Conservation (phyloP, 2,797 vertebrate genomes). For the Eospalax fontanierii region DNA sequence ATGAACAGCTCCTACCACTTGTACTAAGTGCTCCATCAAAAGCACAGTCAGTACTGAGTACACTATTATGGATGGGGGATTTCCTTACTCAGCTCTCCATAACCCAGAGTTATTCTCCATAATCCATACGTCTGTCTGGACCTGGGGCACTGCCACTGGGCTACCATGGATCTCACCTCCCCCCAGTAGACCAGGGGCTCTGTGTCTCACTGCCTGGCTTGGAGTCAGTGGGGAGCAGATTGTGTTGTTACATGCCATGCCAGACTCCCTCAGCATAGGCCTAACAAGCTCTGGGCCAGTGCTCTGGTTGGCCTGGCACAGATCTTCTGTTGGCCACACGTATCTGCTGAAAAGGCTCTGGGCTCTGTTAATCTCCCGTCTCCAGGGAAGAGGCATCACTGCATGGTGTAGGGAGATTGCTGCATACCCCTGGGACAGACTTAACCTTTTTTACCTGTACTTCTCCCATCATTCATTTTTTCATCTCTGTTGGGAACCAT, state of each 20-base stretch:
- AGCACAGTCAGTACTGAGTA: too few species aligned
- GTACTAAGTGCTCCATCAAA: neutral
- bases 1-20: neutral
- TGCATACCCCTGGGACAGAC: neutral
- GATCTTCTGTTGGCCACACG: neutral
- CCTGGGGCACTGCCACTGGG: neutral
- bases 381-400: neutral
- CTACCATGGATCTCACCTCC: neutral
- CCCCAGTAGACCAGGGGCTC: neutral
- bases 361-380: neutral
- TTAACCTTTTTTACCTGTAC: neutral
- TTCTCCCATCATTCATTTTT: neutral
- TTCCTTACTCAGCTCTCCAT: too few species aligned
- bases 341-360: neutral
- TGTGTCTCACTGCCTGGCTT: neutral
- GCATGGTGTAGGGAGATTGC: too few species aligned
- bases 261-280: neutral
- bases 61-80: too few species aligned
- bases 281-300: neutral
- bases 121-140: neutral
- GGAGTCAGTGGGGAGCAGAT: too few species aligned
- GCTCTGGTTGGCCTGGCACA: neutral
- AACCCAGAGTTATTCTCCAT: too few species aligned
- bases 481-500: too few species aligned
- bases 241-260: neutral